Evolutionary conservation across 2,113 vertebrate genomes (phyloP).

Genomic region (Passer domesticus): DNA sequence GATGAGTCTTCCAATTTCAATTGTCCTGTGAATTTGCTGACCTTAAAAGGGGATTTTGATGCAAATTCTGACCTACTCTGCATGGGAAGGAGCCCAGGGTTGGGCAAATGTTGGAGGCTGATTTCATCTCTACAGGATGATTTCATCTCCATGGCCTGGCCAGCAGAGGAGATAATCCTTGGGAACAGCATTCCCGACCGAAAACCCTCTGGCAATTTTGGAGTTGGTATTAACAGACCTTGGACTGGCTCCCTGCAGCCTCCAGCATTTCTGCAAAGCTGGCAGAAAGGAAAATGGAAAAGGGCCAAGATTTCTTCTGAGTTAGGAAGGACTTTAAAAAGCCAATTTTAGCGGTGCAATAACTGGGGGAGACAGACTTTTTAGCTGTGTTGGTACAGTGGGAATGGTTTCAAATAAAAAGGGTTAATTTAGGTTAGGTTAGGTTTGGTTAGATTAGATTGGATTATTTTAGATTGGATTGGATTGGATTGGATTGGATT

Average conservation of each 20-base stretch:
- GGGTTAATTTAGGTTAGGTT: background rate
- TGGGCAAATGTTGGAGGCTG: background rate
- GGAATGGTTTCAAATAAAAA: background rate
- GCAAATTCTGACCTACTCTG: constrained; percentile 35
- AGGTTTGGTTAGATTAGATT: fast-evolving
- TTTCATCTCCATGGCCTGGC: background rate
- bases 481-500: fast-evolving
- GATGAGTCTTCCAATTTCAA: background rate
- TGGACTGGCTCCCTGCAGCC: background rate
- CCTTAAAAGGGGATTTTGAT: constrained; percentile 30
- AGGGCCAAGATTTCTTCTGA: background rate
- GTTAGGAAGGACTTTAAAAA: background rate
- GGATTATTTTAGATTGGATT: fast-evolving
- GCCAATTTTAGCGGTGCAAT: background rate
- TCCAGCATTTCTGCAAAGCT: background rate
- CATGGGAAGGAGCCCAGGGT: background rate
- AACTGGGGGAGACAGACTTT: background rate
- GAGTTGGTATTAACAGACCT: background rate
- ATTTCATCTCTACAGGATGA: background rate
- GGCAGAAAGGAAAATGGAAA: background rate
- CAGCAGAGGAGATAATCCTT: background rate
- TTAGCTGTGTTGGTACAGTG: fast-evolving
- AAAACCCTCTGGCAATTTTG: background rate
- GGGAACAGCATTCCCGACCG: background rate
- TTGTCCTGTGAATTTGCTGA: background rate